Percentiles rank a stretch among this genome's conserved stretches.
These are phyloP conservation scores for Falco punctatus DNA, from an alignment of 2,113 vertebrate species.

Conservation along the genomic window DNA sequence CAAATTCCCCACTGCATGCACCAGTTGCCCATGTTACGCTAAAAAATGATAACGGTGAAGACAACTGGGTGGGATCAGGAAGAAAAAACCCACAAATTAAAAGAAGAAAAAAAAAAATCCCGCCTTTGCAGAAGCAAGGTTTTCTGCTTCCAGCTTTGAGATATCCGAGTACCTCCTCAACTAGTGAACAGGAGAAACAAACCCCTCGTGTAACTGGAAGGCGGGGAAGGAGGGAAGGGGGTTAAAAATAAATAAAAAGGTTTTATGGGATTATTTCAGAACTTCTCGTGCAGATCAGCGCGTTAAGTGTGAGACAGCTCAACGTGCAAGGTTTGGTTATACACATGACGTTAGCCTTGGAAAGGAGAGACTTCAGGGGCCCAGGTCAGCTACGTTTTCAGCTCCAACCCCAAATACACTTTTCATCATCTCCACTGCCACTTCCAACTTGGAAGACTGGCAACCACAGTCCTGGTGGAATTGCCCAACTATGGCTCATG, in stretches of 20 bases:
- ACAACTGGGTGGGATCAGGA: slow-evolving; percentile 10
- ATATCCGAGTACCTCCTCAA: background rate
- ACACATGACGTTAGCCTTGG: slow-evolving; percentile 74
- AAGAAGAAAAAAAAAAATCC: background rate
- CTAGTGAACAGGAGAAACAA: background rate
- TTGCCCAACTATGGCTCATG: slow-evolving; percentile 54
- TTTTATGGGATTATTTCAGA: slow-evolving; percentile 64
- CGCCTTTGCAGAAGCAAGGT: background rate
- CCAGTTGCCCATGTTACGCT: background rate
- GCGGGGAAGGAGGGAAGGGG: background rate
- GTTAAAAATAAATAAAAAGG: slow-evolving; percentile 64
- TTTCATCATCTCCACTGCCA: background rate
- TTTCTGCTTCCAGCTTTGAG: slow-evolving; percentile 23
- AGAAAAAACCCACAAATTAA: background rate
- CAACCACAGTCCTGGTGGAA: slow-evolving; percentile 61
- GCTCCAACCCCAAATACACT: slow-evolving; percentile 28
- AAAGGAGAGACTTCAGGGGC: slow-evolving; percentile 78
- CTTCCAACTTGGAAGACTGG: slow-evolving; percentile 14
- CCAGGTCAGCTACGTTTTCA: slow-evolving; percentile 75
- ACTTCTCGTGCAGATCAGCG: slow-evolving; percentile 76
- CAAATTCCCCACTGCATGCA: slow-evolving; percentile 25
- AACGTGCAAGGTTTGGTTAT: slow-evolving; percentile 79
- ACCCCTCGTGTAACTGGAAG: background rate
- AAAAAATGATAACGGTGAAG: background rate
- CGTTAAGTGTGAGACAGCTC: slow-evolving; percentile 79